Percentiles rank a stretch among this genome's conserved stretches.
These are phyloP conservation scores for Zonitis immaculata DNA, from an alignment of 2,888 invertebrate species.

Conservation along the genomic window DNA sequence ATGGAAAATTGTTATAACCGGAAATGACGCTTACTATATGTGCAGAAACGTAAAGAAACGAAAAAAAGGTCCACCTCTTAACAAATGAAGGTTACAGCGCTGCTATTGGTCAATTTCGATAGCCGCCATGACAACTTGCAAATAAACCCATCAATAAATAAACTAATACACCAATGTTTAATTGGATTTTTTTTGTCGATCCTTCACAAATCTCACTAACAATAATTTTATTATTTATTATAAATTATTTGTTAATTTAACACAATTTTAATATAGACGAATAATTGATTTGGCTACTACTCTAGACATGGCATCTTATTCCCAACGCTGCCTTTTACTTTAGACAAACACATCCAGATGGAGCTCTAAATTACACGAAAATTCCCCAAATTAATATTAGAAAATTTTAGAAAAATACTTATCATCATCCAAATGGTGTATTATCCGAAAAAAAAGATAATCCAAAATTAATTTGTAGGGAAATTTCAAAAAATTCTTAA, in stretches of 20 bases:
- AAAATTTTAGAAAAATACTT: no score
- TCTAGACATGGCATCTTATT: slow-evolving; percentile 23
- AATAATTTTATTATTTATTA: not conserved
- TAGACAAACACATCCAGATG: slow-evolving; percentile 14
- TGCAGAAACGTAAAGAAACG: slow-evolving; percentile 25
- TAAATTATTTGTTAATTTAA: no score
- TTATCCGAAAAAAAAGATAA: no score
- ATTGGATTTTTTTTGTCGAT: slow-evolving; percentile 13
- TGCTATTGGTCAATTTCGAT: slow-evolving; percentile 64
- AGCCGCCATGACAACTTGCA: slow-evolving; percentile 63
- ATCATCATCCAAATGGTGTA: no score
- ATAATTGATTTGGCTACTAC: slow-evolving; percentile 17
- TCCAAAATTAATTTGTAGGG: no score
- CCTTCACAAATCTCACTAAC: slow-evolving; percentile 16
- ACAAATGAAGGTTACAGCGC: slow-evolving; percentile 60
- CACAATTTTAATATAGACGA: slow-evolving; percentile 10
- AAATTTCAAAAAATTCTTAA: slow-evolving; percentile 2
- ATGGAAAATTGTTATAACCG: no score
- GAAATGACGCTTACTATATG: not conserved
- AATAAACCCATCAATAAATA: slow-evolving; percentile 45
- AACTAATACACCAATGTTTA: slow-evolving; percentile 18
- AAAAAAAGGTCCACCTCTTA: slow-evolving; percentile 60
- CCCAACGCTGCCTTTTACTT: slow-evolving; percentile 22
- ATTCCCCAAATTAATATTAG: slow-evolving; percentile 1
- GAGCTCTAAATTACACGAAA: not conserved